A percentile compares a stretch with the other conserved stretches of the same genome.
Evolutionary conservation across 2,797 vertebrate genomes (phyloP).

Genomic region (Sebastes minor): DNA sequence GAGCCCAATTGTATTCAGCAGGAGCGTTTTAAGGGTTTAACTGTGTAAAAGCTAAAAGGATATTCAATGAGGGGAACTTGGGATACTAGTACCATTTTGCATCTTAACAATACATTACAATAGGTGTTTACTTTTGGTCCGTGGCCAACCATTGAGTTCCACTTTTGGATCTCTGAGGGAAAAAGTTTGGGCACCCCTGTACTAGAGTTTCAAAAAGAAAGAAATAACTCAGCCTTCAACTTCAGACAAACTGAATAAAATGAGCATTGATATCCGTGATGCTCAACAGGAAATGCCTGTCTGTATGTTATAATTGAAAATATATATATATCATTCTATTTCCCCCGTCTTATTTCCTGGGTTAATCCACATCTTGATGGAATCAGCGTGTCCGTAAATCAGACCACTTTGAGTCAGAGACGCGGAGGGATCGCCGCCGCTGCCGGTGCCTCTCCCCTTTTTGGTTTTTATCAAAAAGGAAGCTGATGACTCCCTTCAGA

Average conservation of each 20-base stretch:
- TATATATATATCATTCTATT: constrained; percentile 16
- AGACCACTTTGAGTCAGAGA: constrained; percentile 51
- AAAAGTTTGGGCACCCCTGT: too few species aligned
- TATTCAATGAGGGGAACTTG: too few species aligned
- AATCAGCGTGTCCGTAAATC: constrained; percentile 65
- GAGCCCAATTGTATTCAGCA: too few species aligned
- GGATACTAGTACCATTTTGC: too few species aligned
- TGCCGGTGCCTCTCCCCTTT: constrained; percentile 15
- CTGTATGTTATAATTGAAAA: constrained; percentile 29
- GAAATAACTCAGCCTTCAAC: background rate
- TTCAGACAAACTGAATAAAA: constrained; percentile 44
- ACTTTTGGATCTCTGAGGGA: too few species aligned
- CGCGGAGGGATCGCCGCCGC: constrained; percentile 6
- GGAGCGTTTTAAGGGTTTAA: too few species aligned
- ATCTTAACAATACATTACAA: too few species aligned
- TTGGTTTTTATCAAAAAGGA: constrained; percentile 60
- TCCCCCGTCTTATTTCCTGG: constrained; percentile 59
- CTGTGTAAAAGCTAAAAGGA: too few species aligned
- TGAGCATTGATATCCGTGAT: background rate
- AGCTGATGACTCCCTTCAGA: constrained; percentile 71
- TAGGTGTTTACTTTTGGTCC: too few species aligned
- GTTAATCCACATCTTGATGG: constrained; percentile 50
- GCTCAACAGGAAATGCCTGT: constrained; percentile 1
- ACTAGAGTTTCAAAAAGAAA: background rate
- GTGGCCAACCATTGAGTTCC: too few species aligned